phyloP scores from a whole-genome alignment of 2,888 invertebrate genomes.

The Matsumyia berberina region DNA sequence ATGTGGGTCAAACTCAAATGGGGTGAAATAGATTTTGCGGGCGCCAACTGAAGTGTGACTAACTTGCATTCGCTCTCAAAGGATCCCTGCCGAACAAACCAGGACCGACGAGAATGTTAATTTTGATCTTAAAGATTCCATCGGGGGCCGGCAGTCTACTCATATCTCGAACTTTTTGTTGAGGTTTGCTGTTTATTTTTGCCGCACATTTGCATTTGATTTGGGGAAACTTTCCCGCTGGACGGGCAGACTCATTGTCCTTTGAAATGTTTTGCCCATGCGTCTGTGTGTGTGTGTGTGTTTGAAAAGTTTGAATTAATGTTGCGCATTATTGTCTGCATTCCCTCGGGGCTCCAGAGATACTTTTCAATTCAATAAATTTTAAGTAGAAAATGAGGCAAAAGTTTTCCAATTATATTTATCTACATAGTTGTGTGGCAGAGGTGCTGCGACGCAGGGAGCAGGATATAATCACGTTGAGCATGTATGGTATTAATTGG shows the following conservation, averaged over 20 bases:
- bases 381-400: slow-evolving; percentile 12
- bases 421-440: neutral
- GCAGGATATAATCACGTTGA: neutral
- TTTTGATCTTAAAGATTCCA: neutral
- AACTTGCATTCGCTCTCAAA: neutral
- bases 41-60: slow-evolving; percentile 17
- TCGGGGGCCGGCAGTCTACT: neutral
- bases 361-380: slow-evolving; percentile 18
- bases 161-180: slow-evolving; percentile 1
- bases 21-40: neutral
- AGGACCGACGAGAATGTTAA: neutral
- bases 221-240: neutral
- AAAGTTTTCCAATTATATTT: slow-evolving; percentile 43
- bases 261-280: neutral
- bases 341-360: neutral
- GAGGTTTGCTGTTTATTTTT: slow-evolving; percentile 12
- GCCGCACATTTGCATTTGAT: slow-evolving; percentile 21
- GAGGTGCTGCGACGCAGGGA: neutral
- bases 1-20: slow-evolving; percentile 9
- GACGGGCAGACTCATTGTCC: neutral
- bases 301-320: slow-evolving; percentile 24
- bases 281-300: neutral
- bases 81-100: neutral
- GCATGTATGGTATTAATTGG: neutral
- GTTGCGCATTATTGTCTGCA: slow-evolving; percentile 29